Conservation (phyloP, 2,888 invertebrate genomes). For the Monopis laevigella region DNA sequence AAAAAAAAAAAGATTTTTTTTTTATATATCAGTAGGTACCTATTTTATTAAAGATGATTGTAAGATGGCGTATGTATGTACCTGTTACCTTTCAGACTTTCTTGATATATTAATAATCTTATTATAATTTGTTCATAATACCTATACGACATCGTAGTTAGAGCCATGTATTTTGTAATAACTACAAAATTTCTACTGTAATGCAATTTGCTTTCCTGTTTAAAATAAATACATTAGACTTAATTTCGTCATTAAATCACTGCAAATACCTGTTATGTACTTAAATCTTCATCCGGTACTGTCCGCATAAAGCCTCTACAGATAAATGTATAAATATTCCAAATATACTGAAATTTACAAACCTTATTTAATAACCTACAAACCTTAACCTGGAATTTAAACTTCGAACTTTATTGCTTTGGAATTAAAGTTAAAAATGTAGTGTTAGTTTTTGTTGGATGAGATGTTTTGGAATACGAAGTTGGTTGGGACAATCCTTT, state of each 20-base stretch:
- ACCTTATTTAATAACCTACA: constrained; percentile 13
- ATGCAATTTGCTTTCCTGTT: too few relatives aligned
- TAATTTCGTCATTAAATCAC: constrained; percentile 45
- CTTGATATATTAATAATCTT: too few relatives aligned
- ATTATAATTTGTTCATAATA: too few relatives aligned
- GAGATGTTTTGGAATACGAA: constrained; percentile 12
- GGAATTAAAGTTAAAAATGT: constrained; percentile 16
- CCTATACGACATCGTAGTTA: too few relatives aligned
- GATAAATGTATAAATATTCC: constrained; percentile 63
- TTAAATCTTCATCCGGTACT: constrained; percentile 48
- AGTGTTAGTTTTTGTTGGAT: neutral
- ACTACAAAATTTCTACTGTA: too few relatives aligned
- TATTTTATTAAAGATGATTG: too few relatives aligned
- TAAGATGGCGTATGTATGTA: too few relatives aligned
- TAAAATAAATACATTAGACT: neutral
- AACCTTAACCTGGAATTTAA: constrained; percentile 14
- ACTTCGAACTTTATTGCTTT: constrained; percentile 16
- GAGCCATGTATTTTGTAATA: too few relatives aligned
- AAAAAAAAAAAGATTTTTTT: too few relatives aligned
- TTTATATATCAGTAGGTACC: too few relatives aligned
- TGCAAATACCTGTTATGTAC: constrained; percentile 48
- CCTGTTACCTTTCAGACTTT: too few relatives aligned
- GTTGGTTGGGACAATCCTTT: constrained; percentile 52
- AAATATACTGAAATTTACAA: constrained; percentile 57
- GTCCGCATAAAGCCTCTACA: constrained; percentile 38